Evolutionary conservation across 2,888 invertebrate species (phyloP).

Genomic region (Caradrina clavipalpis): DNA sequence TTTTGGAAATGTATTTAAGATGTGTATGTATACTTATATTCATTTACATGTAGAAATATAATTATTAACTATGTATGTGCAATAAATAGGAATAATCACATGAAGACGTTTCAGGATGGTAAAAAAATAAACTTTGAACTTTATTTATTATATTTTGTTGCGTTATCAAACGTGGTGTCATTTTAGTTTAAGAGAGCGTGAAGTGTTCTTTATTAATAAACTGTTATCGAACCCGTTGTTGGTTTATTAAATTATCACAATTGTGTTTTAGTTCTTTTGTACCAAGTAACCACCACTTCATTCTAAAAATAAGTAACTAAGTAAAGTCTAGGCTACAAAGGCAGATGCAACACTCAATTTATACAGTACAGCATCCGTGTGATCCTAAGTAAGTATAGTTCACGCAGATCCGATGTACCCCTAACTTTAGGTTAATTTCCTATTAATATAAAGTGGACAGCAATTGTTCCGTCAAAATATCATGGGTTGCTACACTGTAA

Average conservation of each 20-base stretch:
- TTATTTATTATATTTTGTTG: slow-evolving; percentile 30
- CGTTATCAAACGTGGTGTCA: slow-evolving; percentile 18
- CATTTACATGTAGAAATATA: background rate
- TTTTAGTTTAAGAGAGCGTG: slow-evolving; percentile 44
- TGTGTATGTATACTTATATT: no score
- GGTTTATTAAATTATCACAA: background rate
- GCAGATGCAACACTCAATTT: background rate
- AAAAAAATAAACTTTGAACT: background rate
- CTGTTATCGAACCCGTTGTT: slow-evolving; percentile 19
- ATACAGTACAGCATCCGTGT: background rate
- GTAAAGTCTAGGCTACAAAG: background rate
- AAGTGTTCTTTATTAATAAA: background rate
- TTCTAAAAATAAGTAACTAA: background rate
- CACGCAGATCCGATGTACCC: background rate
- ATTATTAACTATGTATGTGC: background rate
- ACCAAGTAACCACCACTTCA: background rate
- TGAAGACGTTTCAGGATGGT: slow-evolving; percentile 44
- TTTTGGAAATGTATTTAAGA: no score
- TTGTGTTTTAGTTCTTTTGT: no score
- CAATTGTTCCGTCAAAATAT: background rate
- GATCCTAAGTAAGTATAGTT: background rate
- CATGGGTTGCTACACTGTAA: background rate
- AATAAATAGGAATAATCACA: slow-evolving; percentile 27
- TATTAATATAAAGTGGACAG: background rate
- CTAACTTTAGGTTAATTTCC: background rate